These are phyloP conservation scores for Amblyornis subalaris DNA, from an alignment of 2,113 vertebrate species.

Conservation along the genomic window DNA sequence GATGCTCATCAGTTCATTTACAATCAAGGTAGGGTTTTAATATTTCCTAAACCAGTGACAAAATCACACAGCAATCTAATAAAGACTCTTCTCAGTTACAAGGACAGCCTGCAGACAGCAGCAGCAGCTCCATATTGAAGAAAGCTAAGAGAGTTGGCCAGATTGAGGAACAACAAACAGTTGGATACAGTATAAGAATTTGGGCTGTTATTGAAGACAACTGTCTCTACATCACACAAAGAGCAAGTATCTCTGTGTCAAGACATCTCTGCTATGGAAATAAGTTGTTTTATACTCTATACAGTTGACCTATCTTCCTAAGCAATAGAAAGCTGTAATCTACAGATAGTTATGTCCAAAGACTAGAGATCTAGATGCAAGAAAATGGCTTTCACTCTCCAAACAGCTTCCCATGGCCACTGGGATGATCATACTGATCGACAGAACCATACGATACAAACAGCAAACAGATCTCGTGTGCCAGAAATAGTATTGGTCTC, in stretches of 20 bases:
- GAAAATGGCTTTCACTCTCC: background rate
- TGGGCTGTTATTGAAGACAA: background rate
- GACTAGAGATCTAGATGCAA: background rate
- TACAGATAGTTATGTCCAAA: background rate
- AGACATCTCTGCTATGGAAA: background rate
- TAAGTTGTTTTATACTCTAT: background rate
- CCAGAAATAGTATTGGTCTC: background rate
- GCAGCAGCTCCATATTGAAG: background rate
- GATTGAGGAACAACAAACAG: background rate
- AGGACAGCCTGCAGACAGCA: background rate
- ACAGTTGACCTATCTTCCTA: background rate
- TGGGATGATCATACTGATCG: background rate
- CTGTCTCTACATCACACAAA: background rate
- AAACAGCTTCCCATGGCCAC: background rate
- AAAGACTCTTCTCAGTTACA: background rate
- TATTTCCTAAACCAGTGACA: background rate
- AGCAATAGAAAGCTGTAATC: background rate
- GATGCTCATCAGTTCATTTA: background rate
- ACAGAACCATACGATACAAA: background rate
- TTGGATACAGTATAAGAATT: background rate
- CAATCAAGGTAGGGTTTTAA: background rate
- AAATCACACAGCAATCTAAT: background rate
- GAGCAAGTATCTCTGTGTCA: background rate
- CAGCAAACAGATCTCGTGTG: rapidly evolving
- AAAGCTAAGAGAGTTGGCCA: background rate